These are phyloP conservation scores for Sphaeridia pumilis DNA, from an alignment of 2,888 invertebrate genomes.

Conservation along the genomic window DNA sequence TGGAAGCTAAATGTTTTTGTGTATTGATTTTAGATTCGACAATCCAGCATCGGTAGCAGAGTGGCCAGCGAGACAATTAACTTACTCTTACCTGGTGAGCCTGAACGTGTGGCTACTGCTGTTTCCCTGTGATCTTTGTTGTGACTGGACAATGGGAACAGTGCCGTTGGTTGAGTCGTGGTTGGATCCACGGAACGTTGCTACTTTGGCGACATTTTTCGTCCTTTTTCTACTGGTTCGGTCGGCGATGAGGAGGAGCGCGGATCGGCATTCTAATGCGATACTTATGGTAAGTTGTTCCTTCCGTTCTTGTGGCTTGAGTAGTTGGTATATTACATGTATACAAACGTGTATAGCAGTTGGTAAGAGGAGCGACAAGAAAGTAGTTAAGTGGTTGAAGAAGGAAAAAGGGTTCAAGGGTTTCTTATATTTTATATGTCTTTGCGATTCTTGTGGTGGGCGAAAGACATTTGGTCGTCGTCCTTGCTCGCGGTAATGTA, in stretches of 20 bases:
- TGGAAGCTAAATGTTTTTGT: too few relatives aligned
- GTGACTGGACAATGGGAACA: slow-evolving; percentile 98
- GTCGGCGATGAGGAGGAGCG: slow-evolving; percentile 41
- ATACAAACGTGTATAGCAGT: too few relatives aligned
- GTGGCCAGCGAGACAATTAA: slow-evolving; percentile 72
- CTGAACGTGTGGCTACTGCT: slow-evolving; percentile 82
- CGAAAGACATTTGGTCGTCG: too few relatives aligned
- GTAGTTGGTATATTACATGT: neutral
- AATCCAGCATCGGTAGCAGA: slow-evolving; percentile 87
- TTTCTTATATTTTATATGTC: too few relatives aligned
- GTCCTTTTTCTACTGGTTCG: slow-evolving; percentile 39
- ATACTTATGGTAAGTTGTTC: slow-evolving; percentile 53
- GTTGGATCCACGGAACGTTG: slow-evolving; percentile 66
- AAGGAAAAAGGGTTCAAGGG: too few relatives aligned
- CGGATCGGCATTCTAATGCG: slow-evolving; percentile 52
- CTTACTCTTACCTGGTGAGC: slow-evolving; percentile 83
- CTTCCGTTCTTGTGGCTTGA: neutral
- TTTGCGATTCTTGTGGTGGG: too few relatives aligned
- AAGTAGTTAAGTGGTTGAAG: too few relatives aligned
- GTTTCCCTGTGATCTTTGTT: slow-evolving; percentile 75
- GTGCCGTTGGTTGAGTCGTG: slow-evolving; percentile 72
- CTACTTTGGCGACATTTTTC: slow-evolving; percentile 58
- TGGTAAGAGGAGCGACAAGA: too few relatives aligned
- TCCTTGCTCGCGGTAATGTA: too few relatives aligned
- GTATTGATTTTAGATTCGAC: too few relatives aligned